phyloP scores from a whole-genome alignment of 2,888 invertebrate species.

The Pherbina coryleti region DNA sequence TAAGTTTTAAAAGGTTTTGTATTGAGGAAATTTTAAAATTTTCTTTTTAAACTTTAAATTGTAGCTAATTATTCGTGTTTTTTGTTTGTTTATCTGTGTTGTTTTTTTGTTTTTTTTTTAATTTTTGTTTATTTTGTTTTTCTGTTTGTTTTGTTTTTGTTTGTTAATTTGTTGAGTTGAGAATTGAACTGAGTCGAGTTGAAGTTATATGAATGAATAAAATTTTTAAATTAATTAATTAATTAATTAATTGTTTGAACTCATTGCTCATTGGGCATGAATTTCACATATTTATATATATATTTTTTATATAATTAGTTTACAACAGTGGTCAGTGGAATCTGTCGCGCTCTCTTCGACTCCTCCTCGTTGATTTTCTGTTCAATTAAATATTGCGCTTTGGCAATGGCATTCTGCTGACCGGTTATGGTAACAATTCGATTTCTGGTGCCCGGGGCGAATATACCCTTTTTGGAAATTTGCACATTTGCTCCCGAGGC shows the following conservation, averaged over 20 bases:
- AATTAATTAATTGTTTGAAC: slow-evolving; percentile 26
- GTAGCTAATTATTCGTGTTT: slow-evolving; percentile 3
- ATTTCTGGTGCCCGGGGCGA: slow-evolving; percentile 96
- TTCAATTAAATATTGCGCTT: slow-evolving; percentile 95
- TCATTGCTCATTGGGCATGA: neutral
- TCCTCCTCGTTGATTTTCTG: slow-evolving; percentile 97
- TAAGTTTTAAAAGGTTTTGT: neutral
- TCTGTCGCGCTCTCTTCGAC: slow-evolving; percentile 92
- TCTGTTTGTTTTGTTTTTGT: slow-evolving; percentile 24
- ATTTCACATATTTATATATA: slow-evolving; percentile 41
- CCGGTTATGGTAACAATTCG: slow-evolving; percentile 97
- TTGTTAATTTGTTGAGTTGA: slow-evolving; percentile 24
- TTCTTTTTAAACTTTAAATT: neutral
- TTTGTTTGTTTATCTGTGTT: neutral
- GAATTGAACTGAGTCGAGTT: slow-evolving; percentile 18
- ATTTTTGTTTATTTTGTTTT: neutral
- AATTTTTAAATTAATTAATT: slow-evolving; percentile 22
- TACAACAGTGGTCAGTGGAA: slow-evolving; percentile 75
- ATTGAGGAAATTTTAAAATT: neutral
- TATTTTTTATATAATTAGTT: slow-evolving; percentile 56
- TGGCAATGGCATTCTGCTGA: slow-evolving; percentile 86
- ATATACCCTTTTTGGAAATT: slow-evolving; percentile 98
- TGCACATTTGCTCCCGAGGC: slow-evolving; percentile 97
- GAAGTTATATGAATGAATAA: slow-evolving; percentile 30
- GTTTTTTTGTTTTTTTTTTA: neutral